These are phyloP conservation scores for Varanus komodoensis DNA, from an alignment of 2,113 vertebrate genomes.

Conservation along the genomic window DNA sequence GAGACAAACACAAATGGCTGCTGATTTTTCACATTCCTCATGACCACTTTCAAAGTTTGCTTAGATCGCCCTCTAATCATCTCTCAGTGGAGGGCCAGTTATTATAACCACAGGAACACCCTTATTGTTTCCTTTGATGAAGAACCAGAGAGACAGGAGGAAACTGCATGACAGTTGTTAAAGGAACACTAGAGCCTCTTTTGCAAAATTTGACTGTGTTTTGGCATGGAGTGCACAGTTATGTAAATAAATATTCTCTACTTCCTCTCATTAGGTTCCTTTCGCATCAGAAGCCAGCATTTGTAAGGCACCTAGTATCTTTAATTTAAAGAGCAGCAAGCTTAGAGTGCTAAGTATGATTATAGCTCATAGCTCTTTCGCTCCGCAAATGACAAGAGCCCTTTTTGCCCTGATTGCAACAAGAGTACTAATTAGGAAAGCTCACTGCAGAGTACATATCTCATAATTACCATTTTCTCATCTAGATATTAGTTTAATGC, in stretches of 20 bases:
- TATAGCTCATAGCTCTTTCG: constrained; percentile 4
- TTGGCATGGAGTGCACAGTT: constrained; percentile 21
- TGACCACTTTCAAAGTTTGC: constrained; percentile 34
- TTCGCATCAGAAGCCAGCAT: neutral
- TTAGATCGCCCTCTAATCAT: constrained; percentile 48
- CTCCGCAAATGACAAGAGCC: neutral
- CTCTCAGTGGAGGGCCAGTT: constrained; percentile 41
- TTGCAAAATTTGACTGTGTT: constrained; percentile 12
- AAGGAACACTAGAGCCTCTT: neutral
- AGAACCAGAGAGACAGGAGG: constrained; percentile 44
- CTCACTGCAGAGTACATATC: neutral
- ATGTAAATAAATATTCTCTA: constrained; percentile 8
- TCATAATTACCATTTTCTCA: constrained; percentile 10
- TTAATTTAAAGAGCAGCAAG: neutral
- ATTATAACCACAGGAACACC: constrained; percentile 44
- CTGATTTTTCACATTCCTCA: constrained; percentile 45
- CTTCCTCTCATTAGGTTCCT: constrained; percentile 6
- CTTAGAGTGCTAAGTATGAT: neutral
- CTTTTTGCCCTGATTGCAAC: neutral
- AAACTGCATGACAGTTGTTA: constrained; percentile 37
- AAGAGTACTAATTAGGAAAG: constrained; percentile 5
- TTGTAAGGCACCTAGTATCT: neutral
- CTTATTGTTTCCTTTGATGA: constrained; percentile 43
- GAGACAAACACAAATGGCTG: constrained; percentile 33
- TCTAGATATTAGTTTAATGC: neutral